Base-by-base conservation (phyloP, 2,113 vertebrate species). In the Fregata magnificens region DNA sequence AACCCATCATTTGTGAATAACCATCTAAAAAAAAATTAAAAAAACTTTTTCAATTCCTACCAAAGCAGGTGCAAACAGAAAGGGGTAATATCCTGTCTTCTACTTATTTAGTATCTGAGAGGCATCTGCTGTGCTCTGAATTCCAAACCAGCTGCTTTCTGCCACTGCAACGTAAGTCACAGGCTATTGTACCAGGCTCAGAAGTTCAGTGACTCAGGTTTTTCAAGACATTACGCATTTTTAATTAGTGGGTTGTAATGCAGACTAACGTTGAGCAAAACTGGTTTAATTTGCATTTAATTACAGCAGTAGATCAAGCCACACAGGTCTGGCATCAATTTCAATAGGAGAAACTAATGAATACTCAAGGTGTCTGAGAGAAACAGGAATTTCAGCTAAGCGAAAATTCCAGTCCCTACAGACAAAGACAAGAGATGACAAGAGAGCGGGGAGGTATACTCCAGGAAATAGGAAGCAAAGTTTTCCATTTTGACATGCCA, bases 321-420 rank as follows among this genome's bases (percentile, higher is more conserved):
- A 59, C 90, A 52, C 95, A 92, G 90, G 95, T 97, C 90, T 96
- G 92, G 92, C 95, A 95, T 83, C 29, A 47, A 52, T 94, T 97
- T 97, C 92, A 93, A 18, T 78, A 79, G 82, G 31, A 55, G 47
- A 95, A 95, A 71, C 76, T 97, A 86, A 97, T 94, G 96, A 96
- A 96, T 92, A 90, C 59, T 63, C 59, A 88, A 93, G 69, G 69
- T 93, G 55, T 92, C 63, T 6, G 38, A 96, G 85, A 91, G 90
- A 97, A 96, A 95, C 93, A 95, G 80, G 96, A 97, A 91, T 96
- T 96, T 96, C 95, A 96, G 96, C 90, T 95, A 77, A 94, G 79
- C 17, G 32, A 96, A 90, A 95, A 90, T 88, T 92, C 63, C 63
- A 95, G 88, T 88, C 55, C 31, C 32, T 83, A 59, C 59, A 86